phyloP scores from a whole-genome alignment of 2,888 invertebrate genomes.

The Harmothoe impar region DNA sequence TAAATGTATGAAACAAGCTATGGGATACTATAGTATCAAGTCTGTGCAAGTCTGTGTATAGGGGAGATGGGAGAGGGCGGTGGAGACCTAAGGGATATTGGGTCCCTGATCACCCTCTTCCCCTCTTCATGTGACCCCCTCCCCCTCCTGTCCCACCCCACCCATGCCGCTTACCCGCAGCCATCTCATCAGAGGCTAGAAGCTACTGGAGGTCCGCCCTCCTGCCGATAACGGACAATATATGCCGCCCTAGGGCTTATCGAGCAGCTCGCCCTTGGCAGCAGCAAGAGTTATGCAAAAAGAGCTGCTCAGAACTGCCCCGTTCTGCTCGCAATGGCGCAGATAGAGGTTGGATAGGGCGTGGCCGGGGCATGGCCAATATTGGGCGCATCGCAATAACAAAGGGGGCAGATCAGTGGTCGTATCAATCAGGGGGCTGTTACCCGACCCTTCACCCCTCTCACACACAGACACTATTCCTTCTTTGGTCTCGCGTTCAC shows the following conservation, averaged over 20 bases:
- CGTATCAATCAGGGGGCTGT: neutral
- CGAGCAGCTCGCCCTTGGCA: slow-evolving; percentile 22
- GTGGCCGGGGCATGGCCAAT: neutral
- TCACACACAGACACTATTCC: neutral
- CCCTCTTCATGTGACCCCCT: too few species aligned
- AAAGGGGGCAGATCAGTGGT: slow-evolving; percentile 12
- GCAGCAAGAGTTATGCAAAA: slow-evolving; percentile 55
- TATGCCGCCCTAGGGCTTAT: slow-evolving; percentile 42
- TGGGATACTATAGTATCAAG: too few species aligned
- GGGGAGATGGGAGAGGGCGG: too few species aligned
- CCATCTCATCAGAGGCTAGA: too few species aligned
- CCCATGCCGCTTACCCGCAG: too few species aligned
- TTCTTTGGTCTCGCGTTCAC: too few species aligned
- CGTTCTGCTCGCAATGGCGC: slow-evolving; percentile 15
- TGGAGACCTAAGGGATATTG: too few species aligned
- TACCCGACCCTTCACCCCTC: slow-evolving; percentile 41
- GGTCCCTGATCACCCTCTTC: too few species aligned
- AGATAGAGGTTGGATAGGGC: slow-evolving; percentile 31
- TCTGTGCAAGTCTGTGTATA: too few species aligned
- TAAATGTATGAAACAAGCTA: too few species aligned
- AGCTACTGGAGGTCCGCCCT: too few species aligned
- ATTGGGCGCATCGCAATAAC: slow-evolving; percentile 55
- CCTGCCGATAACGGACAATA: neutral
- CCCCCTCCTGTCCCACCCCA: too few species aligned
- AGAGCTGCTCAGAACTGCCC: neutral